phyloP scores from a whole-genome alignment of 1,140 invertebrate species.

The Drosophila nigrodunni region DNA sequence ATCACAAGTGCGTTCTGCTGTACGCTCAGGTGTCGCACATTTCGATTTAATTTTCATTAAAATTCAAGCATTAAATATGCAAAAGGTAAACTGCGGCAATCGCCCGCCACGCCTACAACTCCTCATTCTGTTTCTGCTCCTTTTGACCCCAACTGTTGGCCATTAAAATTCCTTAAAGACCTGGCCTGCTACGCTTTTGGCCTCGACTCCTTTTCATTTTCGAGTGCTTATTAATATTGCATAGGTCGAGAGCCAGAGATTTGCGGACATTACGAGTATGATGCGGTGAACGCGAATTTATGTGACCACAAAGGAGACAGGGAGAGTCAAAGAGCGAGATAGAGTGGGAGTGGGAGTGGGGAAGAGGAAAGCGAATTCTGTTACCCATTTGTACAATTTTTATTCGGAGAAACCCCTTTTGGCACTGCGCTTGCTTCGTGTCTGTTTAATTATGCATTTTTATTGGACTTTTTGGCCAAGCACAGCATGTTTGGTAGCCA shows the following conservation, averaged over 20 bases:
- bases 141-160: slow-evolving; percentile 51
- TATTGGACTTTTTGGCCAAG: slow-evolving; percentile 55
- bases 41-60: slow-evolving; percentile 84
- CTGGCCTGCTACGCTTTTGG: slow-evolving; percentile 23
- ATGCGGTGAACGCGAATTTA: slow-evolving; percentile 80
- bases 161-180: slow-evolving; percentile 83
- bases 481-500: slow-evolving; percentile 50
- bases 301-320: slow-evolving; percentile 31
- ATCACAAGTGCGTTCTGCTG: slow-evolving; percentile 59
- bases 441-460: slow-evolving; percentile 80
- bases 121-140: background rate
- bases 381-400: slow-evolving; percentile 2
- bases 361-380: too few species aligned
- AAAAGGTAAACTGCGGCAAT: slow-evolving; percentile 77
- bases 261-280: slow-evolving; percentile 75
- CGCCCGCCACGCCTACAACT: background rate
- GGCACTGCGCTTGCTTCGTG: slow-evolving; percentile 13
- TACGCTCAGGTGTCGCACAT: slow-evolving; percentile 72
- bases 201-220: slow-evolving; percentile 78
- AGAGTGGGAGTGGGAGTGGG: too few species aligned
- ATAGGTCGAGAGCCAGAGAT: slow-evolving; percentile 67
- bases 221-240: slow-evolving; percentile 83
- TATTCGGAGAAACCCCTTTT: slow-evolving; percentile 14
- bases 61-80: slow-evolving; percentile 80
- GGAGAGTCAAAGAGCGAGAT: too few species aligned